phyloP scores from a whole-genome alignment of 2,888 invertebrate genomes.

The Stenodema calcarata region DNA sequence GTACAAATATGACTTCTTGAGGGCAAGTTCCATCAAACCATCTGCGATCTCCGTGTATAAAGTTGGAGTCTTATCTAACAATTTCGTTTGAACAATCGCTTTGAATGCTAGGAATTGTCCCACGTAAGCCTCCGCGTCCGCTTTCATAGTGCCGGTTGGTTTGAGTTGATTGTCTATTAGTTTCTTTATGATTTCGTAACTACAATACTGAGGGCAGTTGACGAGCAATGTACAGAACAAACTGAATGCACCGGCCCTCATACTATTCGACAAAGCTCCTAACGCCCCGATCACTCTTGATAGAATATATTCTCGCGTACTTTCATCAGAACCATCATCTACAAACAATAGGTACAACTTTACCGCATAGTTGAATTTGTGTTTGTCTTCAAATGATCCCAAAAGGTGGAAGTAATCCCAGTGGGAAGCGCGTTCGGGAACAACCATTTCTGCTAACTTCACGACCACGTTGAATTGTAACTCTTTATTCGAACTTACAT shows the following conservation, averaged over 20 bases:
- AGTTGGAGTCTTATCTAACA: neutral
- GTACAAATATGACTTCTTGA: constrained; percentile 28
- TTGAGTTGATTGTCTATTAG: constrained; percentile 2
- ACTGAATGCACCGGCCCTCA: constrained; percentile 36
- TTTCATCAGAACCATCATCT: constrained; percentile 6
- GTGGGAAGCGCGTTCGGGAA: constrained; percentile 33
- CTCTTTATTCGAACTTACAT: too few relatives aligned
- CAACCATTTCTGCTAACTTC: neutral
- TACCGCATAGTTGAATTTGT: constrained; percentile 35
- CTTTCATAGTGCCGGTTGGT: constrained; percentile 9
- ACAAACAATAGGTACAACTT: constrained; percentile 37
- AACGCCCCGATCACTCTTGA: constrained; percentile 8
- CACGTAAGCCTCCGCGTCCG: constrained; percentile 36
- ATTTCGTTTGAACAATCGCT: constrained; percentile 27
- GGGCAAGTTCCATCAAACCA: constrained; percentile 22
- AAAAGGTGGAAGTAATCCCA: constrained; percentile 39
- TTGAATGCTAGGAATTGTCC: constrained; percentile 38
- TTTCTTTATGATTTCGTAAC: constrained; percentile 12
- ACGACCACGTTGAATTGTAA: too few relatives aligned
- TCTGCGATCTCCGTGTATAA: neutral
- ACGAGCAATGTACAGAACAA: constrained; percentile 14
- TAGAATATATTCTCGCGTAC: constrained; percentile 32
- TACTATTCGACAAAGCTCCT: constrained; percentile 27
- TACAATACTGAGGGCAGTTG: neutral
- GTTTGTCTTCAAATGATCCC: constrained; percentile 24